Evolutionary conservation across 2,888 invertebrate genomes (phyloP), one percentile per base, ranked within the genome.

Genomic region (Cheilosia impressa): DNA sequence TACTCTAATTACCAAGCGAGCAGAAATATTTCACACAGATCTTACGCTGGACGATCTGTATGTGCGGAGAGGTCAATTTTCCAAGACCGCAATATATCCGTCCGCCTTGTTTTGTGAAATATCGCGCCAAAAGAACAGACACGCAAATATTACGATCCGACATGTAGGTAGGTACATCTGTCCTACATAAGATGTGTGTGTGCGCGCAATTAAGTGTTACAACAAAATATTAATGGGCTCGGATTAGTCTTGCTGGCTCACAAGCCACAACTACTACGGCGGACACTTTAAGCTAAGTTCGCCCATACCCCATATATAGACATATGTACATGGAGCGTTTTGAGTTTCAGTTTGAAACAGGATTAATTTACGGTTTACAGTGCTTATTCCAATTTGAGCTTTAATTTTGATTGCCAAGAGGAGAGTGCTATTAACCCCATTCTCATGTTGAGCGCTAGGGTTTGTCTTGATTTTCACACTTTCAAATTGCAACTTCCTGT

Each of bases 401-500:
- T 62, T 72, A 78, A 72, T 62, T 83, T 79, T 65, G 79, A 73
- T 68, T 65, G 19, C 27, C 7, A 53, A 22, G 27, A 57, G 41
- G 65, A 47, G 62, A 43, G 50, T 57, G 71, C 79, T 58, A 69
- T 73, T 84, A 84, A 84, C 83, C 83, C 69, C 83, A 75, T 84
- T 84, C 68, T 58, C 75, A 83, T 66, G 75, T 71, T 41, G 50
- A 27, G 9, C 58, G 58, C 50, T 41, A 47, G 24, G 27, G 43
- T 58, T 53, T 10, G 13, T 34, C 41, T 60, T 34, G 43, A 6
- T 19, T 22, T 71, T 75, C 71, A 68, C 66, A 78, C 53, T 73
- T 71, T 65, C 58, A 75, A 84, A 76, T 75, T 80, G 84, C 80
- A 71, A 80, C 71, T 84, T 84, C 84, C 84, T 84, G 84, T 71